Conservation (phyloP, 2,888 invertebrate genomes). For the Sympetrum striolatum region DNA sequence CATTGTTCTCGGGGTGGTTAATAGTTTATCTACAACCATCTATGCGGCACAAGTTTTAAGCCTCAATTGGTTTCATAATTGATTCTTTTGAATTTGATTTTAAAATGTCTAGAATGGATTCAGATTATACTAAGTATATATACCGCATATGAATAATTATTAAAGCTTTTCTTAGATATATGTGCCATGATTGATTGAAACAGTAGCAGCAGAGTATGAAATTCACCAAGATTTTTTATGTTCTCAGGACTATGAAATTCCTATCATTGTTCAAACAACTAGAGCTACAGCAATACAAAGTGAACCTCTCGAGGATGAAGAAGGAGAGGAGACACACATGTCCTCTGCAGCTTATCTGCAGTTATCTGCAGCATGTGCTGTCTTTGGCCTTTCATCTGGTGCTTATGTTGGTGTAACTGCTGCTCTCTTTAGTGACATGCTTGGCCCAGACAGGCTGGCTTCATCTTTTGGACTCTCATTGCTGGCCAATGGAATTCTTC, state of each 20-base stretch:
- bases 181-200: too few species aligned
- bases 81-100: too few species aligned
- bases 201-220: neutral
- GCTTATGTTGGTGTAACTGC: conserved; percentile 87
- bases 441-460: conserved; percentile 83
- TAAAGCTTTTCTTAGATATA: too few species aligned
- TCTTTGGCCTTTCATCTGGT: conserved; percentile 84
- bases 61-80: too few species aligned
- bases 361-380: conserved; percentile 73
- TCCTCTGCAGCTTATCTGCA: conserved; percentile 61
- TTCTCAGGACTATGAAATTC: neutral
- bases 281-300: neutral
- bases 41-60: too few species aligned
- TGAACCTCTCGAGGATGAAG: neutral
- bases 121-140: too few species aligned
- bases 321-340: conserved; percentile 40
- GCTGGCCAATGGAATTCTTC: conserved; percentile 83
- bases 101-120: too few species aligned
- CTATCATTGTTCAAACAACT: neutral
- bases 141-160: too few species aligned
- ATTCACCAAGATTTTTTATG: neutral
- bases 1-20: too few species aligned
- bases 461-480: conserved; percentile 86
- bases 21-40: too few species aligned
- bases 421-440: conserved; percentile 86